Conservation (phyloP, 2,888 invertebrate genomes). For the Amphipyra tragopoginis region DNA sequence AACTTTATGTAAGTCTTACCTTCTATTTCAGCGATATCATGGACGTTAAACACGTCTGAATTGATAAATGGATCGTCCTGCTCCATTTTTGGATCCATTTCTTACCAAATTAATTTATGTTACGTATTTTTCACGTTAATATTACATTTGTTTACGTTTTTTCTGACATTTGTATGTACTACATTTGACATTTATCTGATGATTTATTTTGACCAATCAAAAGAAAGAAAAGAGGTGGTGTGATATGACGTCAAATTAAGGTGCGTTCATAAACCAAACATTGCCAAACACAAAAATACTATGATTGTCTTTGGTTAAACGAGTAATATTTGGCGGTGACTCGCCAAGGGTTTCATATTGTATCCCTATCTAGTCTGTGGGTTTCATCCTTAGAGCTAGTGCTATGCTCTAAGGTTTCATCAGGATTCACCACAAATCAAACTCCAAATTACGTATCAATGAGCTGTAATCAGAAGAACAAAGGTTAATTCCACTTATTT, state of each 20-base stretch:
- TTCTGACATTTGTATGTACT: slow-evolving; percentile 59
- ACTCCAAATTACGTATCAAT: too few species aligned
- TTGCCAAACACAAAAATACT: too few species aligned
- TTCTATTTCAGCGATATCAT: slow-evolving; percentile 92
- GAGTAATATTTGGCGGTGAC: too few species aligned
- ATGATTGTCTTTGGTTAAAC: too few species aligned
- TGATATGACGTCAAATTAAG: slow-evolving; percentile 87
- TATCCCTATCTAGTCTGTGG: too few species aligned
- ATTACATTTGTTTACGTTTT: slow-evolving; percentile 80
- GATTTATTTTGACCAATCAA: slow-evolving; percentile 89
- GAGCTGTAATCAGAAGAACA: too few species aligned
- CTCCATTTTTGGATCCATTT: slow-evolving; percentile 71
- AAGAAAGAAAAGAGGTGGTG: slow-evolving; percentile 85
- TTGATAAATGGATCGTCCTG: slow-evolving; percentile 80
- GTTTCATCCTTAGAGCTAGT: too few species aligned
- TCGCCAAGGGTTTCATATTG: too few species aligned
- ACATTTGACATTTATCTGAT: slow-evolving; percentile 78
- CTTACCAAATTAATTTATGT: slow-evolving; percentile 20
- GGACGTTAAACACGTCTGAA: slow-evolving; percentile 91
- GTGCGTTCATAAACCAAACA: slow-evolving; percentile 36
- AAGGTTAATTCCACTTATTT: too few species aligned
- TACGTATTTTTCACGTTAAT: slow-evolving; percentile 43
- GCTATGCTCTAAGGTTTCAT: too few species aligned
- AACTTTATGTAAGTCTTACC: slow-evolving; percentile 81
- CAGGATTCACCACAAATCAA: too few species aligned